Conservation (phyloP, 2,113 vertebrate species). For the Tiliqua scincoides region DNA sequence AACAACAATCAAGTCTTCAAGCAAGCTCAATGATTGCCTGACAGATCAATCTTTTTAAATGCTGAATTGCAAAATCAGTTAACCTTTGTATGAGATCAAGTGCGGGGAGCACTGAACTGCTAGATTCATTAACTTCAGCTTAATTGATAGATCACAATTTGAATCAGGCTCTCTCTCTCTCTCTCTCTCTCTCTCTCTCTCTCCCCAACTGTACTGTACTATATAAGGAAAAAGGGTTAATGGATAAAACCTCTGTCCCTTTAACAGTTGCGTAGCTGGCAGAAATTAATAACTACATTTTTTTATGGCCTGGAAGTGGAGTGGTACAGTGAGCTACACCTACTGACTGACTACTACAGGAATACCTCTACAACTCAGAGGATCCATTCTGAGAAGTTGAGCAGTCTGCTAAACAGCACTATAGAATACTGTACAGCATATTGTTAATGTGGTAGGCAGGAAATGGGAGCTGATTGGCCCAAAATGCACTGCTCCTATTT, state of each 20-base stretch:
- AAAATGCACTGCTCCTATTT: too few relatives aligned
- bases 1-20: conserved; percentile 26
- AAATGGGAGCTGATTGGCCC: too few relatives aligned
- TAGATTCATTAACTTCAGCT: not conserved
- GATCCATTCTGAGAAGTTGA: too few relatives aligned
- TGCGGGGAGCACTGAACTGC: conserved; percentile 14
- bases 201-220: too few relatives aligned
- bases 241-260: not conserved
- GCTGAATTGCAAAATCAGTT: conserved; percentile 16
- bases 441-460: too few relatives aligned
- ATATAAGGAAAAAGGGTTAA: not conserved
- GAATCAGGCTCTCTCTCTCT: not conserved
- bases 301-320: not conserved
- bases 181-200: too few relatives aligned
- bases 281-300: not conserved
- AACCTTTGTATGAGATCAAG: not conserved
- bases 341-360: not conserved
- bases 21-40: conserved; percentile 14
- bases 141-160: conserved; percentile 15
- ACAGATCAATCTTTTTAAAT: conserved; percentile 27
- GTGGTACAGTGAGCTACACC: not conserved
- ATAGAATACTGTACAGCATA: too few relatives aligned
- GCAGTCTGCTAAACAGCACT: too few relatives aligned
- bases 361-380: too few relatives aligned
- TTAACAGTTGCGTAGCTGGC: not conserved